Evolutionary conservation across 2,113 vertebrate genomes (phyloP).

Genomic region (Chionodraco myersi): DNA sequence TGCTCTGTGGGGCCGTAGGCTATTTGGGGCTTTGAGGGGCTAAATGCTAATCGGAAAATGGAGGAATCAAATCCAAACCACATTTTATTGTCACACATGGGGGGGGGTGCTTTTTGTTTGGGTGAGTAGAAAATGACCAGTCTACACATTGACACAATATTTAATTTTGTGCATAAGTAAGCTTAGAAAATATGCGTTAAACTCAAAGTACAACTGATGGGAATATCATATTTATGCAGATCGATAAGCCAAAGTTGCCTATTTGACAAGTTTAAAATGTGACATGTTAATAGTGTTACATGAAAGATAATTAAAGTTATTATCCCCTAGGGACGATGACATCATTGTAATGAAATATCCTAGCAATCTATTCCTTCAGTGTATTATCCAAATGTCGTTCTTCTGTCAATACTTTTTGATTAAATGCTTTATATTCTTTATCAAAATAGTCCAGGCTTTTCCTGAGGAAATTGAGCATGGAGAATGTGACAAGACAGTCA

Average conservation of each 20-base stretch:
- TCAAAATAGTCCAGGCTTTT: background rate
- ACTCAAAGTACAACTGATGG: background rate
- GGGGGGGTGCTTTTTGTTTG: no score
- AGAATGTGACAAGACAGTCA: slow-evolving; percentile 19
- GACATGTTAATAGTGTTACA: background rate
- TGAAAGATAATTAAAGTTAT: background rate
- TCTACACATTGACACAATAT: no score
- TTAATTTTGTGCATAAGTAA: no score
- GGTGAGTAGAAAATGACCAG: no score
- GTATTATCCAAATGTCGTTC: background rate
- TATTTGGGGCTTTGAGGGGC: background rate
- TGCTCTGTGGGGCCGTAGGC: background rate
- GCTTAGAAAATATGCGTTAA: background rate
- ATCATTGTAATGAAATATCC: background rate
- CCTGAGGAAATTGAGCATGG: slow-evolving; percentile 17
- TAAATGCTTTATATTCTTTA: background rate
- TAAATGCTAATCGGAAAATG: no score
- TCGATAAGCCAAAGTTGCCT: background rate
- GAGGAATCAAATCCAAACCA: no score
- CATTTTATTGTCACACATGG: no score
- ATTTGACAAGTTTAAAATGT: background rate
- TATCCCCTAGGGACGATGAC: background rate
- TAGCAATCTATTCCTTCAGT: background rate
- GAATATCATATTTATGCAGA: background rate
- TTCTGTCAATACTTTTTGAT: background rate